Conservation (phyloP, 2,113 vertebrate species). For the Saccopteryx bilineata region DNA sequence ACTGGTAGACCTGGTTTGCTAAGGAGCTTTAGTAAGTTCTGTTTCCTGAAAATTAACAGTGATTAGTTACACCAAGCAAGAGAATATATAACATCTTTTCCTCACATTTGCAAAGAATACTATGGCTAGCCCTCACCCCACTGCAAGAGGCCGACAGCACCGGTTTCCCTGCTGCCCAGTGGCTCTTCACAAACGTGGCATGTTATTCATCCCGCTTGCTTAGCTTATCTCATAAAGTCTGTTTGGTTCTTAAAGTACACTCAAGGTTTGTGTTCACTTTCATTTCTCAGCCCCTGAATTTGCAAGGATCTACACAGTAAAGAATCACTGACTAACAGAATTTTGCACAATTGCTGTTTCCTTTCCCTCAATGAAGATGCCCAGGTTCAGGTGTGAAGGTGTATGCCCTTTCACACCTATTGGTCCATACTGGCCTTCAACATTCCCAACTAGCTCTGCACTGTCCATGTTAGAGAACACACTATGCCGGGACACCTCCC, state of each 20-base stretch:
- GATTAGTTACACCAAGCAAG: conserved; percentile 92
- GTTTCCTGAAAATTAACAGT: conserved; percentile 97
- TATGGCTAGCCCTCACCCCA: conserved; percentile 92
- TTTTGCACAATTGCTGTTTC: conserved; percentile 94
- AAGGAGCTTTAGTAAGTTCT: conserved; percentile 91
- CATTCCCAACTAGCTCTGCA: conserved; percentile 68
- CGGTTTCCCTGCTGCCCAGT: conserved; percentile 84
- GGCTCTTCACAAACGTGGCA: conserved; percentile 84
- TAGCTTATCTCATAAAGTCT: conserved; percentile 88
- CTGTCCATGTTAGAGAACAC: conserved; percentile 82
- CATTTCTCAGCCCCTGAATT: conserved; percentile 94
- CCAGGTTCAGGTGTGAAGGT: conserved; percentile 87
- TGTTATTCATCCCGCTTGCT: conserved; percentile 83
- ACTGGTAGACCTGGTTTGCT: conserved; percentile 87
- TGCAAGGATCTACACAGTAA: conserved; percentile 86
- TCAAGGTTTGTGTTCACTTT: conserved; percentile 67
- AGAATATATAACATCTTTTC: conserved; percentile 86
- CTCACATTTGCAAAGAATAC: conserved; percentile 93
- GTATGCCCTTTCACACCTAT: conserved; percentile 90
- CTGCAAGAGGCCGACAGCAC: conserved; percentile 87
- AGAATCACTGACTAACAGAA: conserved; percentile 97
- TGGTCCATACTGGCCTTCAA: conserved; percentile 88
- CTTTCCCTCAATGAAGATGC: conserved; percentile 90
- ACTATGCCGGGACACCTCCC: conserved; percentile 92
- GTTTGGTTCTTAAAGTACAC: conserved; percentile 91